Evolutionary conservation across 2,888 invertebrate species (phyloP).

Genomic region (Eupithecia abbreviata): DNA sequence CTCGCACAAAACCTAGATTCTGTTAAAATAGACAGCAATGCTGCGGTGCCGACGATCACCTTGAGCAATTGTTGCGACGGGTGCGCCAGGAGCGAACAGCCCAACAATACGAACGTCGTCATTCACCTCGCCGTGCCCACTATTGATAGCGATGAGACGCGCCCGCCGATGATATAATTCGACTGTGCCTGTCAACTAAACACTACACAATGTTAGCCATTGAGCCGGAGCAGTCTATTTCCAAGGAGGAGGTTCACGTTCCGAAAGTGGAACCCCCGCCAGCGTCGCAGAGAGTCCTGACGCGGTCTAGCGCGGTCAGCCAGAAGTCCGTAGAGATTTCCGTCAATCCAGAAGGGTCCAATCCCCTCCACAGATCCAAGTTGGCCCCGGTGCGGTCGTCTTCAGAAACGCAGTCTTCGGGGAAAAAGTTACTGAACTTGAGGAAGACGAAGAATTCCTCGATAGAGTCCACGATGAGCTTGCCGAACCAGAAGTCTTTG

Average conservation of each 20-base stretch:
- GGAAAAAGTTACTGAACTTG: constrained; percentile 75
- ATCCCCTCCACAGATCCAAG: constrained; percentile 77
- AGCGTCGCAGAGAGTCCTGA: constrained; percentile 79
- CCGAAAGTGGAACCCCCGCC: constrained; percentile 64
- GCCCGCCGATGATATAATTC: constrained; percentile 78
- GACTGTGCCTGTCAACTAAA: constrained; percentile 20
- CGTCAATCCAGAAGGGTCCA: constrained; percentile 77
- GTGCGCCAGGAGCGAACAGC: constrained; percentile 58
- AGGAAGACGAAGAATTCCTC: constrained; percentile 81
- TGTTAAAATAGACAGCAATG: constrained; percentile 71
- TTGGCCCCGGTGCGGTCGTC: constrained; percentile 76
- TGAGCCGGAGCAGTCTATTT: constrained; percentile 73
- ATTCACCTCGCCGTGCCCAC: constrained; percentile 77
- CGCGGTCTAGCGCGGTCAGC: constrained; percentile 85
- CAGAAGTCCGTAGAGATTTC: constrained; percentile 85
- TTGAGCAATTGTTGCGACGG: constrained; percentile 79
- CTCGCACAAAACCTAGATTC: constrained; percentile 68
- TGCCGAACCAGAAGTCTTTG: constrained; percentile 81
- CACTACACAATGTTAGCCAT: constrained; percentile 73
- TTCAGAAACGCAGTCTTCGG: constrained; percentile 77
- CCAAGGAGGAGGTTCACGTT: constrained; percentile 64
- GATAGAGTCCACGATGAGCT: constrained; percentile 81
- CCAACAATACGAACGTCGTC: constrained; percentile 68
- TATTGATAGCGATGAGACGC: constrained; percentile 74
- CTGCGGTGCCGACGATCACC: constrained; percentile 76